Evolutionary conservation across 2,113 vertebrate genomes (phyloP), one percentile per base, ranked within the genome.

Genomic region (Psilopsiagon aymara): DNA sequence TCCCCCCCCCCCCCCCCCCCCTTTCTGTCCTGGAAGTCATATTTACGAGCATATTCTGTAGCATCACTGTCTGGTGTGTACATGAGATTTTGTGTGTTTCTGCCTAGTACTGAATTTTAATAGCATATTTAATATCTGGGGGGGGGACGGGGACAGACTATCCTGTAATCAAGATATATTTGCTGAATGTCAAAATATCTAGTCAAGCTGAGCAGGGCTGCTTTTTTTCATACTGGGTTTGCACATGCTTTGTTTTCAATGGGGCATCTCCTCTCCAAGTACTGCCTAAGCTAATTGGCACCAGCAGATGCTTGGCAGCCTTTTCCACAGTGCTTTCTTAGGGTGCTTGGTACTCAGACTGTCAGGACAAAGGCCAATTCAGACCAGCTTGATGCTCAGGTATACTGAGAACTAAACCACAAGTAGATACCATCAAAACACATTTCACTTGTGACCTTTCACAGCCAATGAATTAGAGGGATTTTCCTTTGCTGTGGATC

Each of bases 361-460:
- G 97, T 75, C 73, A 55, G 97, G 94, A 98, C 98, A 98, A 98
- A 98, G 98, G 97, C 96, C 95, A 90, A 98, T 98, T 98, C 96
- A 97, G 96, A 91, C 86, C 89, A 94, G 90, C 96, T 95, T 86
- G 96, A 95, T 97, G 97, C 97, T 98, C 96, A 96, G 82, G 97
- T 98, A 97, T 98, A 98, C 97, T 87, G 97, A 97, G 98, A 98
- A 97, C 95, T 96, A 92, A 98, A 97, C 97, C 98, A 97, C 24
- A 59, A 82, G 93, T 68, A 97, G 98, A 98, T 98, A 98, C 88
- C 95, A 98, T 98, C 98, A 97, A 97, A 98, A 98, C 98, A 98
- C 97, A 98, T 97, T 98, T 98, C 98, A 98, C 97, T 98, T 98
- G 97, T 98, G 98, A 98, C 98, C 98, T 98, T 98, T 98, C 97